These are phyloP conservation scores for Geopemphigus sp. DNA, from an alignment of 1,140 invertebrate genomes.

Conservation along the genomic window DNA sequence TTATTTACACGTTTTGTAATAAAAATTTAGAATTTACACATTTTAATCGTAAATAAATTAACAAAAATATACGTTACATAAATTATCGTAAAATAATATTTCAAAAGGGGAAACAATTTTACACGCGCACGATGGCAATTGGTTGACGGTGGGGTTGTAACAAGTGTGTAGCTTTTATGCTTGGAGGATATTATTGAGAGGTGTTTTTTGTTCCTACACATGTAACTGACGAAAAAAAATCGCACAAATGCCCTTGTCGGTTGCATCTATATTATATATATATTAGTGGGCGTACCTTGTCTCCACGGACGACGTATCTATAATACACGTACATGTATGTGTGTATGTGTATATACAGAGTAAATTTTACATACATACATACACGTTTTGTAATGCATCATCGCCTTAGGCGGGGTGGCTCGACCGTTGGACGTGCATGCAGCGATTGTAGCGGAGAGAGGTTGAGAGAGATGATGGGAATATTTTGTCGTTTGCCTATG, in stretches of 20 bases:
- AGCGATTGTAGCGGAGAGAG: not conserved
- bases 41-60: no score
- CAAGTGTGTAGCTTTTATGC: no score
- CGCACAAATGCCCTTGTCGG: constrained; percentile 7
- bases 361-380: not conserved
- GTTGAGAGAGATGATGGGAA: constrained; percentile 47
- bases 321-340: no score
- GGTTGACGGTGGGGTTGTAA: no score
- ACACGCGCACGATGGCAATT: no score
- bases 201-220: constrained; percentile 2
- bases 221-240: not conserved
- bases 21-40: no score
- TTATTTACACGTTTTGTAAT: no score
- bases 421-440: not conserved
- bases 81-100: no score
- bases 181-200: no score
- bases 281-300: constrained; percentile 17
- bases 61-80: no score
- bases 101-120: no score
- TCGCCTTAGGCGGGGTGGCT: constrained; percentile 42
- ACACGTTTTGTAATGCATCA: constrained; percentile 39
- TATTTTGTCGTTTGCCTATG: constrained; percentile 49
- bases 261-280: not conserved
- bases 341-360: not conserved
- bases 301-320: not conserved